Percentiles rank a stretch among this genome's conserved stretches.
phyloP scores from a whole-genome alignment of 2,113 vertebrate species.

The Stegastes partitus region DNA sequence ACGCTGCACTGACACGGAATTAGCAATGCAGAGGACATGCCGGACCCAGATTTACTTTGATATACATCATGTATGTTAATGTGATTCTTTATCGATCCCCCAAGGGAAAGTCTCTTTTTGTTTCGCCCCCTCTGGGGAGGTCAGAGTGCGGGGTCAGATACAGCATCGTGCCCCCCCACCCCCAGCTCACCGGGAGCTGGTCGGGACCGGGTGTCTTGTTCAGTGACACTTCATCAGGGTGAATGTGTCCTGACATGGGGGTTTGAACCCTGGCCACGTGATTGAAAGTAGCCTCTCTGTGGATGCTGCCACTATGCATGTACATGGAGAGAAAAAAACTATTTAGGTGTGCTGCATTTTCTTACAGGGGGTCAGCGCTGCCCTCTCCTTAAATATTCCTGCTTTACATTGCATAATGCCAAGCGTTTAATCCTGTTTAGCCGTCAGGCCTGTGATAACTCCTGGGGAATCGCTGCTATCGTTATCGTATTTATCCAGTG shows the following conservation, averaged over 20 bases:
- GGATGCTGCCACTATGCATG: conserved; percentile 20
- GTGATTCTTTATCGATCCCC: conserved; percentile 65
- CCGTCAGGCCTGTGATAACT: conserved; percentile 67
- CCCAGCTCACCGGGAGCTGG: conserved; percentile 22
- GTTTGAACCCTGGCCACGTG: conserved; percentile 53
- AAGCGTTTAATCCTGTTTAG: conserved; percentile 77
- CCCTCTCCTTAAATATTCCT: conserved; percentile 41
- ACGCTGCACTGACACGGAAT: conserved; percentile 48
- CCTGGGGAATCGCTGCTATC: conserved; percentile 64
- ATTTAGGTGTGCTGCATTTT: neutral
- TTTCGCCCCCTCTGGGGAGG: conserved; percentile 32
- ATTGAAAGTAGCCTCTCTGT: conserved; percentile 38
- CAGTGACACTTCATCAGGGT: conserved; percentile 45
- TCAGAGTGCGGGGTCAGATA: conserved; percentile 44
- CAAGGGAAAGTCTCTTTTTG: conserved; percentile 41
- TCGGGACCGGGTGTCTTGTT: conserved; percentile 48
- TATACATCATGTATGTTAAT: conserved; percentile 72
- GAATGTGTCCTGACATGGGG: conserved; percentile 46
- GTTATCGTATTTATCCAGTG: conserved; percentile 81
- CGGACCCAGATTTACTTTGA: conserved; percentile 64
- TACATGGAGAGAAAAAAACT: neutral
- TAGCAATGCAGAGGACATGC: conserved; percentile 46
- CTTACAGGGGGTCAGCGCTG: conserved; percentile 18
- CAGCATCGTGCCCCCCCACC: conserved; percentile 4
- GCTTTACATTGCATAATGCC: conserved; percentile 62